A percentile compares a stretch with the other conserved stretches of the same genome.
These are phyloP conservation scores for Globodera rostochiensis DNA, from an alignment of 1,140 invertebrate species.

Conservation along the genomic window DNA sequence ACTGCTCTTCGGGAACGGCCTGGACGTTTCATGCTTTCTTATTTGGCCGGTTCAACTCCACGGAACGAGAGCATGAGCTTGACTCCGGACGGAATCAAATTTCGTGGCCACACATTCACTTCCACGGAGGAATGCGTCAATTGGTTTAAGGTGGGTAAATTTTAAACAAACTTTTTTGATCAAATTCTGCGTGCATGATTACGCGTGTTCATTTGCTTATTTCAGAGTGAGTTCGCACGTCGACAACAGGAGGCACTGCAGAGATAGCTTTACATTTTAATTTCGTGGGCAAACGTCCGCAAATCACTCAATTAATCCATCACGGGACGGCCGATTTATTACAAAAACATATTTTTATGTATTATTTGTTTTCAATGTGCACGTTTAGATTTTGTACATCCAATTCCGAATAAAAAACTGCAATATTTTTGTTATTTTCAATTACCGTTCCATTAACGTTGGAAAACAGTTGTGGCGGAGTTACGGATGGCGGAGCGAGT, in stretches of 20 bases:
- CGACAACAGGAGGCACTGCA: neutral
- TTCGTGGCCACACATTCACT: constrained; percentile 83
- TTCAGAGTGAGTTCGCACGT: neutral
- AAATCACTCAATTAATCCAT: neutral
- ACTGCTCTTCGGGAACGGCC: constrained; percentile 76
- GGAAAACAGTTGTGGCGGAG: neutral
- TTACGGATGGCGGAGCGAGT: neutral
- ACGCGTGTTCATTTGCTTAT: neutral
- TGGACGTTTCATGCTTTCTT: constrained; percentile 91
- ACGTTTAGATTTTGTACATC: neutral
- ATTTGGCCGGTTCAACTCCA: constrained; percentile 80
- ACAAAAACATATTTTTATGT: neutral
- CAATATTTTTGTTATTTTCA: neutral
- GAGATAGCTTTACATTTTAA: neutral
- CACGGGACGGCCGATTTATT: neutral
- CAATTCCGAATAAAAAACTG: no score
- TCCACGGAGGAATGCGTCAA: constrained; percentile 80
- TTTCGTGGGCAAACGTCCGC: neutral
- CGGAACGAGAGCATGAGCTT: constrained; percentile 89
- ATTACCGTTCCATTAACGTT: neutral
- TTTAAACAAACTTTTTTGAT: neutral
- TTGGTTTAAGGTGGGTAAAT: constrained; percentile 73
- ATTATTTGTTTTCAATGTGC: neutral
- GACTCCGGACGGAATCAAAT: constrained; percentile 87
- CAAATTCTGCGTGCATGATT: neutral